Evolutionary conservation across 2,888 invertebrate genomes (phyloP).

Genomic region (Pilophorus perplexus): DNA sequence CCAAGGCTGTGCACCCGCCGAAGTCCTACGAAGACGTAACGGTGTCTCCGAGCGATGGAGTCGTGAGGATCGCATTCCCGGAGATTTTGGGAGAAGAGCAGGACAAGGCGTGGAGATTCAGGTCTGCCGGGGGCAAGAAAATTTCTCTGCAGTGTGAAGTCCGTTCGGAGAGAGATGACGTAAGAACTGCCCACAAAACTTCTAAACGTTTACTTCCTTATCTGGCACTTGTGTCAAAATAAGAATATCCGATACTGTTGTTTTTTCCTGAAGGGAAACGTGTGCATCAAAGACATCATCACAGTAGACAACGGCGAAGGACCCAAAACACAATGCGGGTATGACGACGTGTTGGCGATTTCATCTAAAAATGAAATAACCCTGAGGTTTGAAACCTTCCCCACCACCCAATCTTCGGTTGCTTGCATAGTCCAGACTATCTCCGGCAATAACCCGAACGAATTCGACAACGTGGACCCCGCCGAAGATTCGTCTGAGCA

Average conservation of each 20-base stretch:
- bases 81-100: not conserved
- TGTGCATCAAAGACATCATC: not conserved
- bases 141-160: not conserved
- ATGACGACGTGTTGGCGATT: not conserved
- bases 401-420: not conserved
- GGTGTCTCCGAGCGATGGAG: not conserved
- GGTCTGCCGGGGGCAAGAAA: not conserved
- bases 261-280: not conserved
- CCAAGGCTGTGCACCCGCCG: not conserved
- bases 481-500: slow-evolving; percentile 8
- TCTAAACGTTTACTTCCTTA: too few species aligned
- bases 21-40: not conserved
- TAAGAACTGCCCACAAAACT: too few species aligned
- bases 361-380: slow-evolving; percentile 7
- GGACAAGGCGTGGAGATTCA: not conserved
- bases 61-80: not conserved
- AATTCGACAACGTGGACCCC: not conserved
- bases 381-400: not conserved
- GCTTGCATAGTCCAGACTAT: slow-evolving; percentile 5
- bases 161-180: too few species aligned
- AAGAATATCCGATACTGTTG: too few species aligned
- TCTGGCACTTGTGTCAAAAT: too few species aligned
- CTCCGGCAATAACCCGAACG: slow-evolving; percentile 9
- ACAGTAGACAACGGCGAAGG: slow-evolving; percentile 13
- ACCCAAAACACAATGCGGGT: not conserved